phyloP scores from a whole-genome alignment of 2,888 invertebrate species.

The Drosophila ezoana region DNA sequence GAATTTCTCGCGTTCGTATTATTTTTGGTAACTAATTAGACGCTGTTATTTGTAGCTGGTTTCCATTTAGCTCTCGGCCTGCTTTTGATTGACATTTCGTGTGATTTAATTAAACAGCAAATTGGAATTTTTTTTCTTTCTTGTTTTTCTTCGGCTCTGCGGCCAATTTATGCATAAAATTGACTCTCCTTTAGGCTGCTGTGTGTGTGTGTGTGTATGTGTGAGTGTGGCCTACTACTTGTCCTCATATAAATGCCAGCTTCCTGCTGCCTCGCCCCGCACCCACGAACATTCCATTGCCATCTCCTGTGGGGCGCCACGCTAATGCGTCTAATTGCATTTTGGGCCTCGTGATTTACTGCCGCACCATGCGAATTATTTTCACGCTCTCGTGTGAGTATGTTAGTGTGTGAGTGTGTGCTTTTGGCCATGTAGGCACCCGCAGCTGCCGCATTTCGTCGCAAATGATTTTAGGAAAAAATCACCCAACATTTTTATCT shows the following conservation, averaged over 20 bases:
- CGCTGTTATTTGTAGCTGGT: constrained; percentile 62
- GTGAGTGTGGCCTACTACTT: constrained; percentile 1
- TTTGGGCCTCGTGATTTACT: constrained; percentile 64
- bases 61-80: constrained; percentile 23
- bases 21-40: constrained; percentile 65
- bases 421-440: constrained; percentile 42
- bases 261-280: background rate
- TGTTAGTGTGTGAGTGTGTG: constrained; percentile 5
- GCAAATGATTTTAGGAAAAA: constrained; percentile 9
- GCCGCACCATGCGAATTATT: constrained; percentile 50
- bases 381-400: constrained; percentile 34
- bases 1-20: constrained; percentile 17
- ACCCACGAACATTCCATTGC: background rate
- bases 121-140: constrained; percentile 43
- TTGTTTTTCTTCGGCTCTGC: constrained; percentile 6
- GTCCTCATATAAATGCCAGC: background rate
- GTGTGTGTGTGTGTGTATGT: constrained; percentile 3
- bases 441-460: constrained; percentile 42
- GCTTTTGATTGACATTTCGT: constrained; percentile 60
- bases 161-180: constrained; percentile 64
- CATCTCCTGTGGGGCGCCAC: constrained; percentile 32
- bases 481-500: constrained; percentile 35
- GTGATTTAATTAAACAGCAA: constrained; percentile 75
- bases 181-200: constrained; percentile 26
- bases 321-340: constrained; percentile 77